A percentile compares a stretch with the other conserved stretches of the same genome.
These are phyloP conservation scores for Tachina lurida DNA, from an alignment of 2,888 invertebrate species.

Conservation along the genomic window DNA sequence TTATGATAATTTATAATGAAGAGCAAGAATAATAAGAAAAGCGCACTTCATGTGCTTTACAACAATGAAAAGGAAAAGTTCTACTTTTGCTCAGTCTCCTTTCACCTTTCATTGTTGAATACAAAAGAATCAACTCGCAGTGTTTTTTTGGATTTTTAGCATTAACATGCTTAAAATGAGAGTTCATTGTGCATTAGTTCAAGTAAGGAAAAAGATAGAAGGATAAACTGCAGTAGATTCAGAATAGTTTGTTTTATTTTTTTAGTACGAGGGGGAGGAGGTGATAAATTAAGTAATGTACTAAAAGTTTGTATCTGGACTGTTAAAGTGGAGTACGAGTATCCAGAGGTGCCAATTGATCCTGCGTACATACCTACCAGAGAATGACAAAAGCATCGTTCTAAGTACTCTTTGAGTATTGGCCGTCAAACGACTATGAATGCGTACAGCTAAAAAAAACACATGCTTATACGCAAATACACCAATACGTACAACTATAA, in stretches of 20 bases:
- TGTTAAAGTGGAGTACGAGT: too few species aligned
- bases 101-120: conserved; percentile 33
- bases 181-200: conserved; percentile 42
- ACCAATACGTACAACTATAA: too few species aligned
- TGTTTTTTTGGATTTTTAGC: conserved; percentile 40
- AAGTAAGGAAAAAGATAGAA: conserved; percentile 23
- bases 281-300: background rate
- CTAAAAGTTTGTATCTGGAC: too few species aligned
- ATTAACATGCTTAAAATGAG: conserved; percentile 46
- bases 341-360: too few species aligned
- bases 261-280: too few species aligned
- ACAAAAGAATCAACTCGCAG: conserved; percentile 18
- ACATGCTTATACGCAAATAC: too few species aligned
- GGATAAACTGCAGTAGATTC: background rate
- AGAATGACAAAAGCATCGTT: too few species aligned
- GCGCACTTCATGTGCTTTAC: conserved; percentile 34
- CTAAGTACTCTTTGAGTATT: too few species aligned
- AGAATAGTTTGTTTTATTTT: background rate
- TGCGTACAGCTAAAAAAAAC: too few species aligned
- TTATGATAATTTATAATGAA: conserved; percentile 53
- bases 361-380: too few species aligned
- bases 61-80: conserved; percentile 56
- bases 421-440: too few species aligned
- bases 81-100: conserved; percentile 40
- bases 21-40: conserved; percentile 34